Evolutionary conservation across 2,797 vertebrate genomes (phyloP).

Genomic region (Poecilia wingei): DNA sequence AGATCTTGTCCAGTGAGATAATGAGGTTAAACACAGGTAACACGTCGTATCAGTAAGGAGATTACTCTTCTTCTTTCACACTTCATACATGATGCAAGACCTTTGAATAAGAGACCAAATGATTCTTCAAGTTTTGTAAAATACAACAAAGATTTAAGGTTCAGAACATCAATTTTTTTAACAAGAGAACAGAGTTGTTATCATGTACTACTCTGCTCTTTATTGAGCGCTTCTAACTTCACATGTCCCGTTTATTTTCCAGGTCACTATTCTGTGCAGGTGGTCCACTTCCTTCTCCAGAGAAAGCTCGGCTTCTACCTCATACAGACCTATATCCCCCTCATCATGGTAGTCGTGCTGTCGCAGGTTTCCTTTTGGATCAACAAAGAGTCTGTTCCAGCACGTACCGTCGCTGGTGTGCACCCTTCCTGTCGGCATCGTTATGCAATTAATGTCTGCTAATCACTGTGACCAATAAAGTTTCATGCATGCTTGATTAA

Average conservation of each 20-base stretch:
- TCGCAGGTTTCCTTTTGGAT: constrained; percentile 87
- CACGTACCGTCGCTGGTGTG: constrained; percentile 83
- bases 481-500: constrained; percentile 4
- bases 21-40: constrained; percentile 82
- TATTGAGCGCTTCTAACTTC: constrained; percentile 51
- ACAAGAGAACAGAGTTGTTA: constrained; percentile 19
- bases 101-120: constrained; percentile 17
- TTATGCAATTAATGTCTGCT: neutral
- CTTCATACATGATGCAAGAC: constrained; percentile 16
- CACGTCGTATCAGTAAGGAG: neutral
- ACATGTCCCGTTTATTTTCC: constrained; percentile 72
- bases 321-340: constrained; percentile 84
- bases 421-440: neutral
- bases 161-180: constrained; percentile 26
- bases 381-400: constrained; percentile 87
- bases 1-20: constrained; percentile 78
- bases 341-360: constrained; percentile 84
- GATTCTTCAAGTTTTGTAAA: constrained; percentile 15
- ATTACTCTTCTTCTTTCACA: neutral
- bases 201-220: constrained; percentile 21
- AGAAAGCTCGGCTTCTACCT: constrained; percentile 87
- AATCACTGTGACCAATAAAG: constrained; percentile 7
- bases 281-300: constrained; percentile 83
- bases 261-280: constrained; percentile 85
- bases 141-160: constrained; percentile 58